phyloP scores from a whole-genome alignment of 2,797 vertebrate species.

The Phrynocephalus vlangalii region DNA sequence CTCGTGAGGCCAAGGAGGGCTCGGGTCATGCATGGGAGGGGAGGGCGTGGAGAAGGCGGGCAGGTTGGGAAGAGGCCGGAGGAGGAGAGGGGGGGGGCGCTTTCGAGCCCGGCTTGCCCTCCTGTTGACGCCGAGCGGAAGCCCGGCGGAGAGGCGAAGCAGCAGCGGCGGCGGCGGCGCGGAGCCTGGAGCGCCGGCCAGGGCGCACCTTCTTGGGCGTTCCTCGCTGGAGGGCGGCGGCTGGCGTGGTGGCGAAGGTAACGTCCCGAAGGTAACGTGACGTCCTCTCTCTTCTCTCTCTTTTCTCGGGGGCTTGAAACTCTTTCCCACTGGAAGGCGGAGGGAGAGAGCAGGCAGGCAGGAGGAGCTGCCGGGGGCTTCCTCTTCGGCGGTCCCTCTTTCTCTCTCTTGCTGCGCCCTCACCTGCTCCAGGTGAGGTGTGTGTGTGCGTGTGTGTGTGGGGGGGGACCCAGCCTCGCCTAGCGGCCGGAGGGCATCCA shows the following conservation, averaged over 20 bases:
- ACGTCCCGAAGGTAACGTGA: no score
- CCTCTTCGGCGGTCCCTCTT: background rate
- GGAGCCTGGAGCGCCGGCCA: accelerated
- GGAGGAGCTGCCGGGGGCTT: no score
- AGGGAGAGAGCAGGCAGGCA: background rate
- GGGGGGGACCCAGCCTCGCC: background rate
- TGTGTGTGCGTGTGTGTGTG: no score
- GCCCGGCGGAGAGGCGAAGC: background rate
- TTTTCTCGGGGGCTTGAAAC: no score
- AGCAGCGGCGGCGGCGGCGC: no score
- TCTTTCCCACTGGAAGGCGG: background rate
- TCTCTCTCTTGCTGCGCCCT: no score
- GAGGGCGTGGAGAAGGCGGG: accelerated
- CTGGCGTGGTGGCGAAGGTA: no score
- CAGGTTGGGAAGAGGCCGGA: accelerated
- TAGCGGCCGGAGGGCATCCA: background rate
- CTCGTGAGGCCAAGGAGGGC: no score
- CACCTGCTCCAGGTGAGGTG: background rate
- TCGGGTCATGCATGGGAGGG: no score
- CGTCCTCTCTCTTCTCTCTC: background rate
- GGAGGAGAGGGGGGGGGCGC: background rate
- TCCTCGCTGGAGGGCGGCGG: background rate
- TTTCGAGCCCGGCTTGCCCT: background rate
- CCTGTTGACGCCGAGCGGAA: background rate
- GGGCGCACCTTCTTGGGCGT: background rate